These are phyloP conservation scores for Sebastiscus albofasciatus DNA, from an alignment of 2,797 vertebrate species.

Conservation along the genomic window DNA sequence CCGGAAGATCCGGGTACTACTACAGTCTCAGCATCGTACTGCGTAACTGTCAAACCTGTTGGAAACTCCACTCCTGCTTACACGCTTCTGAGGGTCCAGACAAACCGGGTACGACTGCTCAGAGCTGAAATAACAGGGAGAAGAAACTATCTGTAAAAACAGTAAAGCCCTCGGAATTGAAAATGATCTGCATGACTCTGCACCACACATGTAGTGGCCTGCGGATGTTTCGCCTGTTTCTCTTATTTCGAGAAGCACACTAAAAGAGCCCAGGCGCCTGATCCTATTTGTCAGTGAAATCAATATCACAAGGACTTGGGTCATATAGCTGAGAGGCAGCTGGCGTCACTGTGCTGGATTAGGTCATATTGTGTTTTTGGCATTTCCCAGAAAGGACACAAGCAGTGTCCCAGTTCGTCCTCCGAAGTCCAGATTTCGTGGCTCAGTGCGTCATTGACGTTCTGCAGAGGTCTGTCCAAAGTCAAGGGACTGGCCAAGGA, in stretches of 20 bases:
- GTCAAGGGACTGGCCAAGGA: background rate
- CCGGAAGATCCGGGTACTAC: too few relatives aligned
- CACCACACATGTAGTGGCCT: background rate
- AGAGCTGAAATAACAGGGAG: background rate
- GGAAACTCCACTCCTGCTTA: background rate
- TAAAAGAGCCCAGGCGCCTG: background rate
- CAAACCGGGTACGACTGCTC: background rate
- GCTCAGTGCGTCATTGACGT: background rate
- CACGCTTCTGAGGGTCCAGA: background rate
- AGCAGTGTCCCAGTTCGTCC: background rate
- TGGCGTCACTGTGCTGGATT: background rate
- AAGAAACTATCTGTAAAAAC: too few relatives aligned
- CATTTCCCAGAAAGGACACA: background rate
- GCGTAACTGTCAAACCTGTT: background rate
- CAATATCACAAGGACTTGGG: background rate
- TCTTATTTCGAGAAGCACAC: background rate
- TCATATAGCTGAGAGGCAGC: background rate
- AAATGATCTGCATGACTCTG: background rate
- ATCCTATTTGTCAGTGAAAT: background rate
- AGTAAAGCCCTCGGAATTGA: background rate
- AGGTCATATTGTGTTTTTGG: background rate
- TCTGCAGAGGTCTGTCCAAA: background rate
- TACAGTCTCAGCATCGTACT: too few relatives aligned
- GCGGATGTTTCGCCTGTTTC: background rate
- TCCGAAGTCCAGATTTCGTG: background rate